These are phyloP conservation scores for Lampris megalopsis DNA, from an alignment of 2,113 vertebrate genomes.

Conservation along the genomic window DNA sequence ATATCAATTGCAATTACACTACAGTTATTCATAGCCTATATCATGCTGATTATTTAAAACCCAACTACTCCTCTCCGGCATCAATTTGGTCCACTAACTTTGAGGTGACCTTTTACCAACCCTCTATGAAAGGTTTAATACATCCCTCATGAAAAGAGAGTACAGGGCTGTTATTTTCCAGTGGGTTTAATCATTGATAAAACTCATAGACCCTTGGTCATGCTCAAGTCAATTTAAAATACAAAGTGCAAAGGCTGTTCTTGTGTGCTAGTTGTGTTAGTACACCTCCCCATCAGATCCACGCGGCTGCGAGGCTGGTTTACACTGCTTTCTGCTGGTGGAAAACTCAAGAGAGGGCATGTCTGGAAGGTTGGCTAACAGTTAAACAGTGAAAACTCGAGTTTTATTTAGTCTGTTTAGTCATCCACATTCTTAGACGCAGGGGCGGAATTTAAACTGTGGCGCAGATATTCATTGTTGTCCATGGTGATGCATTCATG, in stretches of 20 bases:
- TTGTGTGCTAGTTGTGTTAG: conserved; percentile 12
- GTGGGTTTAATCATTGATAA: conserved; percentile 70
- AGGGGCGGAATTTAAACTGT: conserved; percentile 14
- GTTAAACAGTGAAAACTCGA: neutral
- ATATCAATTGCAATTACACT: too few species aligned
- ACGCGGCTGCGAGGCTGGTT: conserved; percentile 9
- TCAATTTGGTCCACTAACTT: neutral
- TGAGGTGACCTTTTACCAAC: neutral
- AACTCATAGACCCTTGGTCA: conserved; percentile 37
- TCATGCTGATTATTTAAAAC: too few species aligned
- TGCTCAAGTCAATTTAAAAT: conserved; percentile 50
- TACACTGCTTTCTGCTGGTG: conserved; percentile 17
- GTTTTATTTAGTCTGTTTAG: conserved; percentile 11
- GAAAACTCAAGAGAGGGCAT: neutral
- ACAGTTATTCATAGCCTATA: too few species aligned
- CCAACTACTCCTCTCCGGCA: too few species aligned
- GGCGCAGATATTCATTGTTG: neutral
- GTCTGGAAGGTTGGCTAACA: neutral
- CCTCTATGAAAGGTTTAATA: neutral
- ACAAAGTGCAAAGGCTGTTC: conserved; percentile 67
- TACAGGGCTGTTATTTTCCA: conserved; percentile 37
- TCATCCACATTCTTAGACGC: conserved; percentile 8
- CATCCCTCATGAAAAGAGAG: neutral
- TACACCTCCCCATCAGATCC: neutral
- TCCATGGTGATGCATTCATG: too few species aligned